These are phyloP conservation scores for Andricus grossulariae DNA, from an alignment of 1,140 invertebrate genomes.

Conservation along the genomic window DNA sequence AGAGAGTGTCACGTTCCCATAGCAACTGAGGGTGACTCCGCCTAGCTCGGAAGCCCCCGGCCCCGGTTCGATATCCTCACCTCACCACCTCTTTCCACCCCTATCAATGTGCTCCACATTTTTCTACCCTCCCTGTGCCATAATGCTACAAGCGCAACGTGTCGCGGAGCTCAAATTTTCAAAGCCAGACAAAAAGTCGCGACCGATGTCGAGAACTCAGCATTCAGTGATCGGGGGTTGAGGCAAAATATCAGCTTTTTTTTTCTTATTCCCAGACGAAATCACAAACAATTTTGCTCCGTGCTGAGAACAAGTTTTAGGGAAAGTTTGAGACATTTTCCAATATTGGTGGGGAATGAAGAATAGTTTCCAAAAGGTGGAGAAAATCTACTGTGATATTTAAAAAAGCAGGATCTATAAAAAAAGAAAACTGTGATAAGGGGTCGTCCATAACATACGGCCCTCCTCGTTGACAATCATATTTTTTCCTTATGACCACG, in stretches of 20 bases:
- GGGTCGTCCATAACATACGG: too few relatives aligned
- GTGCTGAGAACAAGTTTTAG: too few relatives aligned
- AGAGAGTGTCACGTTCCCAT: conserved; percentile 74
- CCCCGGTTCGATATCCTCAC: conserved; percentile 73
- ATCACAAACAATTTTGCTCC: too few relatives aligned
- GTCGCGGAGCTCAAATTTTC: conserved; percentile 39
- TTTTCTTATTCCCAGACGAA: too few relatives aligned
- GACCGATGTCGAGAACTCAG: conserved; percentile 1
- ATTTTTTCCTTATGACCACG: too few relatives aligned
- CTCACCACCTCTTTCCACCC: conserved; percentile 54
- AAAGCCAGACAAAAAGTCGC: conserved; percentile 35
- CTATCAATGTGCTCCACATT: conserved; percentile 69
- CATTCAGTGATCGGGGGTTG: neutral
- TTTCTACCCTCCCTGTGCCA: conserved; percentile 49
- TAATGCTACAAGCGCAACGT: conserved; percentile 38
- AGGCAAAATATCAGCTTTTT: neutral
- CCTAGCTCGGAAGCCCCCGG: conserved; percentile 63
- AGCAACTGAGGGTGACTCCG: conserved; percentile 70
- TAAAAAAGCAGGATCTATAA: too few relatives aligned
- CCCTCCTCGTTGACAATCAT: too few relatives aligned
- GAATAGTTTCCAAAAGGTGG: too few relatives aligned
- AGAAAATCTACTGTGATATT: too few relatives aligned
- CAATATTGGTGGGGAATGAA: too few relatives aligned
- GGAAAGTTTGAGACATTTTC: too few relatives aligned
- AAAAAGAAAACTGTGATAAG: too few relatives aligned